A percentile compares a stretch with the other conserved stretches of the same genome.
These are phyloP conservation scores for Isichthys henryi DNA, from an alignment of 2,113 vertebrate genomes.

Conservation along the genomic window DNA sequence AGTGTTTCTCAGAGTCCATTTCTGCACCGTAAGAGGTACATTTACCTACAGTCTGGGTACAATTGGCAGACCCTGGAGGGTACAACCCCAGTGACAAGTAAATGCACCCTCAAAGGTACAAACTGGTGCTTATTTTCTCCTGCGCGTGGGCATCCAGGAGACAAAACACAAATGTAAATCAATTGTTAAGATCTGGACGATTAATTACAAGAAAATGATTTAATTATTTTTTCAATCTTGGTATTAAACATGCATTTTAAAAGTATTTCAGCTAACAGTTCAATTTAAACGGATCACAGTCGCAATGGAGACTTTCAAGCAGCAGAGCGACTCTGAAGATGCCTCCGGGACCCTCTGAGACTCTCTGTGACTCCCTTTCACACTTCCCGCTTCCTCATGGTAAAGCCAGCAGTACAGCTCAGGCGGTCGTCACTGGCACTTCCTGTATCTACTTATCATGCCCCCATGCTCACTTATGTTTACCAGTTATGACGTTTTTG, in stretches of 20 bases:
- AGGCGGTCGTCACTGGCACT: neutral
- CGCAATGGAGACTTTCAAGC: neutral
- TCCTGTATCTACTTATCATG: neutral
- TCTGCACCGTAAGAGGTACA: neutral
- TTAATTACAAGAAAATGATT: neutral
- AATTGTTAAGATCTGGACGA: neutral
- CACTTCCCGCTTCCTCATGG: neutral
- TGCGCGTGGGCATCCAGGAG: neutral
- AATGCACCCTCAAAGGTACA: neutral
- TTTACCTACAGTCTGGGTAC: neutral
- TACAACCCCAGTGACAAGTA: neutral
- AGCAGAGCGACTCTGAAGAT: neutral
- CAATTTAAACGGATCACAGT: neutral
- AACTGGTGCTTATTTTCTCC: neutral
- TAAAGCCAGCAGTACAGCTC: neutral
- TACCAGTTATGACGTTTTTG: neutral
- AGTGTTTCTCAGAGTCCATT: neutral
- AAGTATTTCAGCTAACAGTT: neutral
- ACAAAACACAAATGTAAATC: neutral
- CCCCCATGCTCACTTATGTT: neutral
- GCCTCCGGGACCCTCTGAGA: neutral
- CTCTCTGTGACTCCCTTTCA: neutral
- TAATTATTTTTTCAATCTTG: neutral
- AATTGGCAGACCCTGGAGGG: neutral
- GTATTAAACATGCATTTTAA: neutral